Percentiles rank a stretch among this genome's conserved stretches.
phyloP scores from a whole-genome alignment of 2,888 invertebrate genomes.

The Pristionchus maxplancki region DNA sequence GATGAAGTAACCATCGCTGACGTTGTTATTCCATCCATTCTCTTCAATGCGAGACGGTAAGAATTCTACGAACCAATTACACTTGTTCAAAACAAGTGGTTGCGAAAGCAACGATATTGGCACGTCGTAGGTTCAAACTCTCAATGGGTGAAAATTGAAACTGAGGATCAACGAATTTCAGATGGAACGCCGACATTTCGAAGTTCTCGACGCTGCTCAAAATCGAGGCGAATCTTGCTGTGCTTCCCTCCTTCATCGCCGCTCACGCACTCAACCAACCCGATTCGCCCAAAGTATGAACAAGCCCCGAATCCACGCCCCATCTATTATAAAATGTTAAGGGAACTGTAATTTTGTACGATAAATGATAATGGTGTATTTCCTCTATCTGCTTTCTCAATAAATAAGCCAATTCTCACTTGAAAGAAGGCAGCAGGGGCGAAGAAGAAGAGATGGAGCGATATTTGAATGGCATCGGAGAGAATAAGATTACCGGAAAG shows the following conservation, averaged over 20 bases:
- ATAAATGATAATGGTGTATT: too few species aligned
- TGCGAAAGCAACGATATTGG: conserved; percentile 6
- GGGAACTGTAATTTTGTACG: too few species aligned
- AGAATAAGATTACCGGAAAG: conserved; percentile 34
- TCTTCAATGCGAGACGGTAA: conserved; percentile 92
- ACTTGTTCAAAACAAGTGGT: background rate
- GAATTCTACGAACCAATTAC: background rate
- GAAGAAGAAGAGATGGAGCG: conserved; percentile 28
- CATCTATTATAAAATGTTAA: too few species aligned
- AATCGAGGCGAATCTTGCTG: background rate
- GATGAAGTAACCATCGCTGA: conserved; percentile 95
- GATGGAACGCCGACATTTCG: background rate
- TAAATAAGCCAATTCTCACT: conserved; percentile 21
- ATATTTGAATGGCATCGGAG: conserved; percentile 14
- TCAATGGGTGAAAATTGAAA: background rate
- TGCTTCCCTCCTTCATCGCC: background rate
- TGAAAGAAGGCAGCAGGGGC: background rate
- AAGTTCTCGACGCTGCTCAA: background rate
- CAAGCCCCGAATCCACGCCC: too few species aligned
- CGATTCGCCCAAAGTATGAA: background rate
- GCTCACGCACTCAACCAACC: conserved; percentile 5
- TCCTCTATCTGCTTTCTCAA: too few species aligned
- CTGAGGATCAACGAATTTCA: background rate
- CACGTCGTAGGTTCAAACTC: background rate
- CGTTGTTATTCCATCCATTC: conserved; percentile 94